Conservation (phyloP, 1,140 invertebrate species). For the Eumaeus atala region DNA sequence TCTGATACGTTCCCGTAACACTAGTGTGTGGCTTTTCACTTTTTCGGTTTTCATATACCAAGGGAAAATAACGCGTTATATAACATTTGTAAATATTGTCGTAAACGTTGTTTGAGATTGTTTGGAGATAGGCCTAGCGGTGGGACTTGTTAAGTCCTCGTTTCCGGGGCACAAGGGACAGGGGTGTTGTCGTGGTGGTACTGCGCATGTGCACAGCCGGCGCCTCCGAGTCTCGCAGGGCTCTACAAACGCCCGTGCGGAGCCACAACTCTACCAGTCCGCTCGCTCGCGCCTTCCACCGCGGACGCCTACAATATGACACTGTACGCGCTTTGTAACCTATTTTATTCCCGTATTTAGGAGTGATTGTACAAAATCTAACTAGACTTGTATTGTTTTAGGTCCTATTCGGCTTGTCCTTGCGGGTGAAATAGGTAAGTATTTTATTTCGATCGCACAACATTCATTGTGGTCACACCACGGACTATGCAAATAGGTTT, state of each 20-base stretch:
- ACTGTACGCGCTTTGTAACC: constrained; percentile 32
- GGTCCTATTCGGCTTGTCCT: constrained; percentile 35
- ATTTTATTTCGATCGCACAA: constrained; percentile 28
- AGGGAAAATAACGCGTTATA: no score
- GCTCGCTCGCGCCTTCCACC: constrained; percentile 35
- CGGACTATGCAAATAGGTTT: neutral
- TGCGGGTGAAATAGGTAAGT: constrained; percentile 45
- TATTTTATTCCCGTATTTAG: neutral
- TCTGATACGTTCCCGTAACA: no score
- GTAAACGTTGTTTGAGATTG: constrained; percentile 30
- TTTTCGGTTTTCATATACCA: no score
- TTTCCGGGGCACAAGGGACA: constrained; percentile 66
- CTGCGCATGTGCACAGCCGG: constrained; percentile 61
- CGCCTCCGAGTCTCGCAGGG: constrained; percentile 63
- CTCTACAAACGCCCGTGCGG: constrained; percentile 57
- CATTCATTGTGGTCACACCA: neutral
- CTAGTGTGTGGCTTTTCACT: no score
- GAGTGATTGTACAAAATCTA: constrained; percentile 22
- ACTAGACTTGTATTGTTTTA: constrained; percentile 46
- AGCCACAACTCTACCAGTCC: constrained; percentile 52
- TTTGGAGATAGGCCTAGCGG: constrained; percentile 50
- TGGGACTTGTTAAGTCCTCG: constrained; percentile 63
- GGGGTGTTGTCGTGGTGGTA: constrained; percentile 54
- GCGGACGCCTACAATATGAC: constrained; percentile 35
- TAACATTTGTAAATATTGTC: neutral